phyloP scores from a whole-genome alignment of 2,888 invertebrate genomes.

The Gymnoscelis rufifasciata region DNA sequence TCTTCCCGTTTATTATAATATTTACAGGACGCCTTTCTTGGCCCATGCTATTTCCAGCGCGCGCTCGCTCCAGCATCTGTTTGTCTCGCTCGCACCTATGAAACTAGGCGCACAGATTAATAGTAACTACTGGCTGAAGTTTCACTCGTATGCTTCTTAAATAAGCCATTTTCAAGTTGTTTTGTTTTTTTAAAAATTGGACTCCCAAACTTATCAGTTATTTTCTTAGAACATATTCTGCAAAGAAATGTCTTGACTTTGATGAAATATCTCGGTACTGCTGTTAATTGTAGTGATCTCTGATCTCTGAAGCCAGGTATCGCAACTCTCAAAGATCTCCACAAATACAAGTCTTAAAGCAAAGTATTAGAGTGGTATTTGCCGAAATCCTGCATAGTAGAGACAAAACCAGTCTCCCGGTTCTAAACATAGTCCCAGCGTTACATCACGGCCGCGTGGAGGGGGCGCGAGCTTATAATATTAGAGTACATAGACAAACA shows the following conservation, averaged over 20 bases:
- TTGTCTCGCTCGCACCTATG: conserved; percentile 49
- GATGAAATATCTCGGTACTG: no score
- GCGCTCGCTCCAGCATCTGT: conserved; percentile 58
- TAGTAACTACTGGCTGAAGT: background rate
- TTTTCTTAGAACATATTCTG: no score
- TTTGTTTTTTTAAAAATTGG: no score
- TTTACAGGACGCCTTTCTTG: conserved; percentile 81
- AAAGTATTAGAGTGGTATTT: conserved; percentile 4
- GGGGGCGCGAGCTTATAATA: conserved; percentile 76
- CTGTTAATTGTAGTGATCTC: no score
- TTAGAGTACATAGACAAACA: conserved; percentile 76
- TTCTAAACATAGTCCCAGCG: conserved; percentile 69
- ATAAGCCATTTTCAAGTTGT: no score
- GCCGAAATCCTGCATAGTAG: background rate
- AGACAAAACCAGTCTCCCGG: conserved; percentile 32
- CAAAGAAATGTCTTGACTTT: no score
- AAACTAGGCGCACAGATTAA: conserved; percentile 8
- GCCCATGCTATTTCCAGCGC: conserved; percentile 79
- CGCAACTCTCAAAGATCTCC: no score
- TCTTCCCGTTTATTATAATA: conserved; percentile 78
- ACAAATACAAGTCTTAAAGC: background rate
- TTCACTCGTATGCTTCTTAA: no score
- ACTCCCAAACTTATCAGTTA: no score
- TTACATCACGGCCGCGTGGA: conserved; percentile 72
- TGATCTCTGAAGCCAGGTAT: no score